phyloP scores from a whole-genome alignment of 2,888 invertebrate species.

The Zygothrica quintamaculata region DNA sequence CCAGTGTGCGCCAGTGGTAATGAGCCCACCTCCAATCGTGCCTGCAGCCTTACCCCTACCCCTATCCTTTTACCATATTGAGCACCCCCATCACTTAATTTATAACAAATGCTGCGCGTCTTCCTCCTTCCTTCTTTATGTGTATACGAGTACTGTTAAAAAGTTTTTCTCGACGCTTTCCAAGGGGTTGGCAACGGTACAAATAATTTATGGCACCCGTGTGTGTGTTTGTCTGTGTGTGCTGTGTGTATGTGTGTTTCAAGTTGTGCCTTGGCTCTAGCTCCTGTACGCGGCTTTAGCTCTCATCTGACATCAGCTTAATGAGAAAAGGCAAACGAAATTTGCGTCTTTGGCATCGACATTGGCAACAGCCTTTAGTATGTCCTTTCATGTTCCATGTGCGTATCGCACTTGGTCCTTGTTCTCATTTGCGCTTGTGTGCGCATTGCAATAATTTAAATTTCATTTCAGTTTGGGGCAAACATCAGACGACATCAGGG shows the following conservation, averaged over 20 bases:
- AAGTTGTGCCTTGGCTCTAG: neutral
- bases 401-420: conserved; percentile 41
- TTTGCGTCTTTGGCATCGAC: conserved; percentile 45
- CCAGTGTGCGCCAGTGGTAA: conserved; percentile 50
- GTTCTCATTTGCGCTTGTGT: conserved; percentile 69
- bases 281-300: conserved; percentile 28
- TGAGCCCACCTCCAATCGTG: conserved; percentile 46
- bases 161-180: conserved; percentile 59
- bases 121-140: conserved; percentile 10
- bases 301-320: conserved; percentile 67
- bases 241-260: conserved; percentile 8
- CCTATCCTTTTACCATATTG: conserved; percentile 36
- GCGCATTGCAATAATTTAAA: conserved; percentile 69
- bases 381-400: conserved; percentile 49
- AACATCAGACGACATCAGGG: too few relatives aligned
- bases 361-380: conserved; percentile 13
- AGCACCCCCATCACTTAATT: conserved; percentile 78
- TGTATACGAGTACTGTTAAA: conserved; percentile 40
- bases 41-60: neutral
- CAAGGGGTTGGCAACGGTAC: conserved; percentile 69
- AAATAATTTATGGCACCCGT: conserved; percentile 77
- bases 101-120: conserved; percentile 70
- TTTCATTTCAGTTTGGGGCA: conserved; percentile 42
- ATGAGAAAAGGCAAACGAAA: conserved; percentile 70
- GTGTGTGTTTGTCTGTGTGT: conserved; percentile 45